Evolutionary conservation across 2,797 vertebrate genomes (phyloP), one percentile per base, ranked within the genome.

Genomic region (Margarornis squamiger): DNA sequence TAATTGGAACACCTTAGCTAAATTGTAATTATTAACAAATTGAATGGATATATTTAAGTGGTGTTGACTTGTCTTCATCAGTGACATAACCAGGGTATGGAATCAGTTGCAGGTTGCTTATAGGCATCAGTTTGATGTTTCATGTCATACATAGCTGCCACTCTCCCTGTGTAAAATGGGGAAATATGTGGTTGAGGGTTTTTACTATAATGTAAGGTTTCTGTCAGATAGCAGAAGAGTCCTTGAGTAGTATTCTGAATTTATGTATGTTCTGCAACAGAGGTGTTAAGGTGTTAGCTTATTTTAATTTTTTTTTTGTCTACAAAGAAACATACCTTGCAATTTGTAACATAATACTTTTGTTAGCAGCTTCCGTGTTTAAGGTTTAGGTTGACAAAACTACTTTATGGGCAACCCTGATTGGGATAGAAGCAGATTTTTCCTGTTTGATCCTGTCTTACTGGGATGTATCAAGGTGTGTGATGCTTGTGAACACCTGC

Each of bases 361-460:
- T 54, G 12, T 55, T 93, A 84, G 86, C 83, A 90, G 78, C 65
- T 95, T 96, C 95, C n/a, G 4, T 97, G 93, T 97, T 97, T 95
- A 79, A 89, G 91, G 68, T 96, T 70, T 96, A 85, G 67, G 54
- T 95, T 97, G 80, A 83, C 94, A 87, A 32, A 92, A 48, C 94
- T 96, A 39, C 82, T 96, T 97, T 95, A 75, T 62, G 81, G 86
- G 88, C 92, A 95, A 81, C 90, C 72, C 45, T 57, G 26, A 80
- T 17, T 91, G 66, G 96, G 91, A 51, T 20, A 70, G 90, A 97
- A 97, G 95, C 97, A 97, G 97, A 95, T 94, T 92, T 97, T 92
- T 96, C 97, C 96, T 97, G 97, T 94, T 96, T 82, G 78, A 61
- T 77, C 95, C 86, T 96, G 97, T 93, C 67, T 45, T 76, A 52